Percentiles rank a stretch among this genome's conserved stretches.
These are phyloP conservation scores for Coregonus clupeaformis DNA, from an alignment of 2,113 vertebrate genomes.

Conservation along the genomic window DNA sequence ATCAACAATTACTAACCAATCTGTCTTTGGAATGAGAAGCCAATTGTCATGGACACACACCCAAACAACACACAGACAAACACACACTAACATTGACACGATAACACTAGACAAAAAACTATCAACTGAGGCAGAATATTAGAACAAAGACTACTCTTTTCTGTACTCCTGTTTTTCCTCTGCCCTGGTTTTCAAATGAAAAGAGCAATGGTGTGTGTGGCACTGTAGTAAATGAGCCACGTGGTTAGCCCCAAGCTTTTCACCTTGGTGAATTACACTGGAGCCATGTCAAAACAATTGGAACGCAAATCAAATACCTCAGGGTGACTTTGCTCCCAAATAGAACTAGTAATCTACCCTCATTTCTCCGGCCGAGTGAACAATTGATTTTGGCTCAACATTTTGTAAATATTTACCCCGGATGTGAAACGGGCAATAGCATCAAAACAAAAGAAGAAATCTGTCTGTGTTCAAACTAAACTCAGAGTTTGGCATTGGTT, in stretches of 20 bases:
- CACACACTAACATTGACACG: conserved; percentile 20
- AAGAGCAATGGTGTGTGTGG: conserved; percentile 37
- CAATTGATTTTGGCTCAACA: conserved; percentile 68
- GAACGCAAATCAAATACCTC: conserved; percentile 71
- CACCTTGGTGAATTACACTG: conserved; percentile 70
- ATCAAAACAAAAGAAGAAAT: conserved; percentile 9
- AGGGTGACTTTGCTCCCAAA: conserved; percentile 65
- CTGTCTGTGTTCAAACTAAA: neutral
- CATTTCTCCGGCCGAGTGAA: conserved; percentile 43
- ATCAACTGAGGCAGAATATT: neutral
- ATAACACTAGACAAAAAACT: neutral
- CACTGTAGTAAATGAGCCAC: conserved; percentile 65
- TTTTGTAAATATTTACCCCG: conserved; percentile 67
- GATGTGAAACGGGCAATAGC: conserved; percentile 12
- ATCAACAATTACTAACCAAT: conserved; percentile 32
- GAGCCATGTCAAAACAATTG: conserved; percentile 70
- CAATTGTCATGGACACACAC: conserved; percentile 33
- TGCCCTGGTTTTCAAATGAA: neutral
- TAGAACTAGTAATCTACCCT: conserved; percentile 57
- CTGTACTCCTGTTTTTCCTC: neutral
- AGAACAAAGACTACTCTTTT: too few species aligned
- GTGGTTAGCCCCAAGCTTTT: conserved; percentile 60
- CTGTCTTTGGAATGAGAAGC: conserved; percentile 46
- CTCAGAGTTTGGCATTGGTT: conserved; percentile 3
- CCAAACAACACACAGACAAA: neutral